Percentiles rank a stretch among this genome's conserved stretches.
phyloP scores from a whole-genome alignment of 1,140 invertebrate genomes.

The Latrodectus geometricus region DNA sequence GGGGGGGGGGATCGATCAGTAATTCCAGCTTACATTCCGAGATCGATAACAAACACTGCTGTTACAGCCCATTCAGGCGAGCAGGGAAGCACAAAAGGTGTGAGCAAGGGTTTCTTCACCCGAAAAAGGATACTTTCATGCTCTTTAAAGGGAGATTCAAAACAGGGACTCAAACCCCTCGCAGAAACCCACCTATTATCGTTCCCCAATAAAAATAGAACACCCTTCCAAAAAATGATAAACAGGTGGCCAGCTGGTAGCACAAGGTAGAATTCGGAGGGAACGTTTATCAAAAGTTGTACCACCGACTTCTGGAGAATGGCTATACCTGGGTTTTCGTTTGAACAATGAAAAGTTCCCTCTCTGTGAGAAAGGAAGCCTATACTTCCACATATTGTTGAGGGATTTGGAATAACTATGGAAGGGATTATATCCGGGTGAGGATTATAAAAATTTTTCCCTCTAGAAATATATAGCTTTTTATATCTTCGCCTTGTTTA shows the following conservation, averaged over 20 bases:
- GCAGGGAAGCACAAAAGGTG: conserved; percentile 9
- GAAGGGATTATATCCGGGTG: background rate
- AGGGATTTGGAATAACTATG: background rate
- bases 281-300: background rate
- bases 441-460: background rate
- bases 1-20: too few species aligned
- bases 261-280: background rate
- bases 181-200: background rate
- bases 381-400: background rate
- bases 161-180: conserved; percentile 12
- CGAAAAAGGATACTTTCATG: background rate
- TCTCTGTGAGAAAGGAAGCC: background rate
- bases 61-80: background rate
- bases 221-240: background rate
- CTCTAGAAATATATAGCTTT: background rate
- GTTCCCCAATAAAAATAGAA: conserved; percentile 12
- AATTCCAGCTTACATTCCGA: background rate
- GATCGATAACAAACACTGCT: background rate
- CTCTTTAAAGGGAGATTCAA: background rate
- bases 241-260: conserved; percentile 24
- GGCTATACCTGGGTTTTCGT: too few species aligned
- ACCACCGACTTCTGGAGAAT: too few species aligned
- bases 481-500: background rate
- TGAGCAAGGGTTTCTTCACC: background rate
- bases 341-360: background rate